Conservation (phyloP, 2,888 invertebrate species). For the Xestia sexstrigata region DNA sequence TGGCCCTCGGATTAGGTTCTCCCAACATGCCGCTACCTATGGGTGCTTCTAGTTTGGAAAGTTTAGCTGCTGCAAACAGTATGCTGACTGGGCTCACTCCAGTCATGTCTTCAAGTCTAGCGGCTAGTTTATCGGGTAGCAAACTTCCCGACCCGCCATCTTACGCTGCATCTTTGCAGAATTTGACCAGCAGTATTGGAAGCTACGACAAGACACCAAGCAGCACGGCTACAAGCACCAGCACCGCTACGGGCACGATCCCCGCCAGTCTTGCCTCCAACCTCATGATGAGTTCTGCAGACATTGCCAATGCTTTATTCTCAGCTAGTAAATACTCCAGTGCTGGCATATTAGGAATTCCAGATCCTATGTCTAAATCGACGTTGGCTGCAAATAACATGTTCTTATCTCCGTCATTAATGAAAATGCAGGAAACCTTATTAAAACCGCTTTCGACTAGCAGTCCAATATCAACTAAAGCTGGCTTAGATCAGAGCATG, state of each 20-base stretch:
- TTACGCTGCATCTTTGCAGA: constrained; percentile 86
- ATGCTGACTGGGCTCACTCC: constrained; percentile 86
- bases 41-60: constrained; percentile 85
- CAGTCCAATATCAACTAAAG: constrained; percentile 89
- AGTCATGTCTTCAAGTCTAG: constrained; percentile 84
- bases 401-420: constrained; percentile 93
- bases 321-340: constrained; percentile 92
- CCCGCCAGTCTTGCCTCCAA: constrained; percentile 91
- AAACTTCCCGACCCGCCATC: constrained; percentile 88
- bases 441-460: constrained; percentile 91
- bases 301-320: constrained; percentile 92
- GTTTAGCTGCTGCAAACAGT: constrained; percentile 88
- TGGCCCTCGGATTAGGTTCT: constrained; percentile 87
- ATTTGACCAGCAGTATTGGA: constrained; percentile 83
- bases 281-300: constrained; percentile 91
- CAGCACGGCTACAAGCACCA: constrained; percentile 87
- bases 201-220: constrained; percentile 86
- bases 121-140: constrained; percentile 83
- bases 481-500: constrained; percentile 83
- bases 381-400: constrained; percentile 94
- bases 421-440: constrained; percentile 93
- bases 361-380: constrained; percentile 94
- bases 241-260: constrained; percentile 84
- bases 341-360: constrained; percentile 92
- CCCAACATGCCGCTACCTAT: constrained; percentile 85